Evolutionary conservation across 2,113 vertebrate species (phyloP).

Genomic region (Regulus satrapa): DNA sequence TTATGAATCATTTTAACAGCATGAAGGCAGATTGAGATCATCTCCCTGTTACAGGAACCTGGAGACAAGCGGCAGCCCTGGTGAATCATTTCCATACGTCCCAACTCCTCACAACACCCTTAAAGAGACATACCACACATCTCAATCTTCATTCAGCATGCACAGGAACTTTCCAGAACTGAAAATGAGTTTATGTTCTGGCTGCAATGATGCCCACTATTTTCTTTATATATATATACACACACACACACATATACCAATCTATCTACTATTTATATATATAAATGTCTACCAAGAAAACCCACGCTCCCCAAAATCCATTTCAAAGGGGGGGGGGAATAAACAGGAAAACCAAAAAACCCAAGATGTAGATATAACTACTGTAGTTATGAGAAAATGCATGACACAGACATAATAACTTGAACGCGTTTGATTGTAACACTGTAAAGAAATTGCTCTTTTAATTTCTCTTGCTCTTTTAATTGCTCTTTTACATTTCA

Average conservation of each 20-base stretch:
- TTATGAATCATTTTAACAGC: slow-evolving; percentile 83
- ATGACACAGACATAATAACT: not conserved
- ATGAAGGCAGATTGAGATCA: slow-evolving; percentile 79
- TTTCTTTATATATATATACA: not conserved
- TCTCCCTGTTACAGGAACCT: slow-evolving; percentile 77
- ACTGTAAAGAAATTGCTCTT: not conserved
- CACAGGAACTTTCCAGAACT: not conserved
- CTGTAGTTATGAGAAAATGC: not conserved
- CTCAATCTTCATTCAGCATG: not conserved
- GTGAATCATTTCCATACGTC: slow-evolving; percentile 71
- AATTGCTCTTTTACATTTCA: not conserved
- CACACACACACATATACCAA: too few relatives aligned
- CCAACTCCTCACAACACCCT: slow-evolving; percentile 55
- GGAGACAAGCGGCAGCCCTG: slow-evolving; percentile 72
- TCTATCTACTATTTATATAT: too few relatives aligned
- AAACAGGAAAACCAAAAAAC: too few relatives aligned
- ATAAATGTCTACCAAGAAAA: not conserved
- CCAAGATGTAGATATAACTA: not conserved
- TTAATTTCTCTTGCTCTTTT: not conserved
- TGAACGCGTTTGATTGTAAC: not conserved
- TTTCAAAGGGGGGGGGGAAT: too few relatives aligned
- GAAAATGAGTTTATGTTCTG: not conserved
- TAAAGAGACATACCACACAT: slow-evolving; percentile 54
- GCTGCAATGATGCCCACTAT: not conserved
- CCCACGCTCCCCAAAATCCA: accelerated